Evolutionary conservation across 2,797 vertebrate genomes (phyloP).

Genomic region (Heteromormyrus szaboi): DNA sequence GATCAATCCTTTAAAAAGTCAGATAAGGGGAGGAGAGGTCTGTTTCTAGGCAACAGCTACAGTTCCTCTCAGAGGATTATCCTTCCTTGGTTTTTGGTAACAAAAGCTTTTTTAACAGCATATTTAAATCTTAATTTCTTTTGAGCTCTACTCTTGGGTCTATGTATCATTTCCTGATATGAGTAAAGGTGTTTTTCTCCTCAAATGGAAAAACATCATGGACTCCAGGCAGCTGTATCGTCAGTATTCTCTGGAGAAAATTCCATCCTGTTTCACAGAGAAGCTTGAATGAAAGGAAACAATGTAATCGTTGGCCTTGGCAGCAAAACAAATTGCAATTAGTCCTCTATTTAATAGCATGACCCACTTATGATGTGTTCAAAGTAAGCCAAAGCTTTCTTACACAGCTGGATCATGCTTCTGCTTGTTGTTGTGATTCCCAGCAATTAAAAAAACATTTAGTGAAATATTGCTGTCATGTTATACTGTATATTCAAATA

Average conservation of each 20-base stretch:
- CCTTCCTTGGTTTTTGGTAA: background rate
- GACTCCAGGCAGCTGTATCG: background rate
- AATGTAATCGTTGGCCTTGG: background rate
- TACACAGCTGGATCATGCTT: background rate
- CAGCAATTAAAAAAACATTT: background rate
- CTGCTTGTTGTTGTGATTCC: background rate
- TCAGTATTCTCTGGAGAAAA: background rate
- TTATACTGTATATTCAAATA: background rate
- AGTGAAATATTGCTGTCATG: background rate
- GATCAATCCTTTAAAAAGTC: background rate
- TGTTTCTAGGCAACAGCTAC: conserved; percentile 9
- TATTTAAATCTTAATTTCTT: background rate
- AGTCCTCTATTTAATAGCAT: background rate
- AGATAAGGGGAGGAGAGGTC: background rate
- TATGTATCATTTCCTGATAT: background rate
- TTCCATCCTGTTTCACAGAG: background rate
- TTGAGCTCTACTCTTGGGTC: background rate
- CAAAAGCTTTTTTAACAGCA: background rate
- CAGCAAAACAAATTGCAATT: conserved; percentile 17
- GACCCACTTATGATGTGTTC: background rate
- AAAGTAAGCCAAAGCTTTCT: background rate
- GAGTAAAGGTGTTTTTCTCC: background rate
- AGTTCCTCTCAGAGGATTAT: background rate
- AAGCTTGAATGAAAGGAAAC: background rate
- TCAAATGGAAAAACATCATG: background rate